Evolutionary conservation across 2,888 invertebrate genomes (phyloP).

Genomic region (Oligia latruncula): DNA sequence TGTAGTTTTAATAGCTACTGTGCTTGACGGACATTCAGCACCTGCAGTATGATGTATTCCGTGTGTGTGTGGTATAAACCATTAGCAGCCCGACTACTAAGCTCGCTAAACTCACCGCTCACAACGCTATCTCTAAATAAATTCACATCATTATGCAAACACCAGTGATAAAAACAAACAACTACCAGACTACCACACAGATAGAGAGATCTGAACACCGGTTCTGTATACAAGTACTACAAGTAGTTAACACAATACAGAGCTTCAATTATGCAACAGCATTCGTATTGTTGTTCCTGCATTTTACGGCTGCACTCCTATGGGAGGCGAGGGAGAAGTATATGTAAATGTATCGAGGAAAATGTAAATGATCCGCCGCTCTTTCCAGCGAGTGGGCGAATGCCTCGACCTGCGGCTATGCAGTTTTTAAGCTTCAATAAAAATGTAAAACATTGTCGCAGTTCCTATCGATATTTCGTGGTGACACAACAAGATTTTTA

Average conservation of each 20-base stretch:
- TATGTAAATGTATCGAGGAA: slow-evolving; percentile 81
- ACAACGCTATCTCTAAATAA: slow-evolving; percentile 23
- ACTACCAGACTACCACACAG: slow-evolving; percentile 9
- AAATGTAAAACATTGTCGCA: slow-evolving; percentile 47
- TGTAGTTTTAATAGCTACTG: background rate
- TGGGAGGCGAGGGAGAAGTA: slow-evolving; percentile 71
- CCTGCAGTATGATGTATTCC: background rate
- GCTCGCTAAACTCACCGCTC: slow-evolving; percentile 14
- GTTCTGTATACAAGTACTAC: slow-evolving; percentile 61
- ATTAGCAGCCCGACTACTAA: slow-evolving; percentile 10
- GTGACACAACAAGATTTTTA: slow-evolving; percentile 50
- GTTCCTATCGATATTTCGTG: slow-evolving; percentile 37
- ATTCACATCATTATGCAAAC: slow-evolving; percentile 54
- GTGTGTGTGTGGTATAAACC: background rate
- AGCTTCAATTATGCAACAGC: slow-evolving; percentile 78
- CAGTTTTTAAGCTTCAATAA: slow-evolving; percentile 59
- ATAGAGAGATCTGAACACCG: slow-evolving; percentile 52
- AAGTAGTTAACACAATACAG: slow-evolving; percentile 74
- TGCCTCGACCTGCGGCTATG: slow-evolving; percentile 45
- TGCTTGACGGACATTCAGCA: background rate
- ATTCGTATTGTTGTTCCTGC: slow-evolving; percentile 74
- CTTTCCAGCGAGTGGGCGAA: slow-evolving; percentile 48
- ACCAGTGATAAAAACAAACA: slow-evolving; percentile 49
- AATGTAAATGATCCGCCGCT: slow-evolving; percentile 78
- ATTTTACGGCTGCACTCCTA: slow-evolving; percentile 78